Conservation (phyloP, 1,140 invertebrate genomes). For the Hylaeus anthracinus region DNA sequence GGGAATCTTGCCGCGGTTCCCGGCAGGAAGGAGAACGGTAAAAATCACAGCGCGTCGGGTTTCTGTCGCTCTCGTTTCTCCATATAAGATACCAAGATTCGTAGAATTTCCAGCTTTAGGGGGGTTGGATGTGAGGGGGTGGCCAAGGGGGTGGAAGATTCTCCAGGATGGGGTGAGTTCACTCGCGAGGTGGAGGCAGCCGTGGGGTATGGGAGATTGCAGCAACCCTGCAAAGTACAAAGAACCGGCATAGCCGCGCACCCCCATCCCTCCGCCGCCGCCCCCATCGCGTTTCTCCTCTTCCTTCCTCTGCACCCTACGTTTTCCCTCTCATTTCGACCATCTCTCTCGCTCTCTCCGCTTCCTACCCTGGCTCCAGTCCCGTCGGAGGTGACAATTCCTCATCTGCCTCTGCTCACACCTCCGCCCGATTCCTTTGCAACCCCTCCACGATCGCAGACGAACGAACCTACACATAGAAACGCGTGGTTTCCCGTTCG, state of each 20-base stretch:
- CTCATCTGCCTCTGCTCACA: slow-evolving; percentile 72
- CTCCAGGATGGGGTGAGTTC: slow-evolving; percentile 43
- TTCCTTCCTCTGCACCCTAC: slow-evolving; percentile 18
- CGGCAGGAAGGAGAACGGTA: slow-evolving; percentile 21
- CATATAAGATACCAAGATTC: slow-evolving; percentile 67
- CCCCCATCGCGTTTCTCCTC: slow-evolving; percentile 35
- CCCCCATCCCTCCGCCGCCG: neutral
- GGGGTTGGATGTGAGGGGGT: slow-evolving; percentile 1
- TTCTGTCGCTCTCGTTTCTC: slow-evolving; percentile 48
- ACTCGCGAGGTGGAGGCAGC: slow-evolving; percentile 53
- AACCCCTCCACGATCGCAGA: slow-evolving; percentile 48
- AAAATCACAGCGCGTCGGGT: slow-evolving; percentile 54
- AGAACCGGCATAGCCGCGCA: slow-evolving; percentile 62
- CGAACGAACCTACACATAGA: slow-evolving; percentile 11
- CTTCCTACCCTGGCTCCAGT: slow-evolving; percentile 44
- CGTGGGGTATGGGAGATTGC: slow-evolving; percentile 64
- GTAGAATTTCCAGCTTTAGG: slow-evolving; percentile 58
- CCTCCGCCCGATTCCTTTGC: slow-evolving; percentile 69
- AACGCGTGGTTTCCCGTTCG: slow-evolving; percentile 21
- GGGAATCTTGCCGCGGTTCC: slow-evolving; percentile 29
- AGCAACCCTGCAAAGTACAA: slow-evolving; percentile 67
- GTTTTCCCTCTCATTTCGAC: neutral
- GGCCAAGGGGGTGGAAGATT: slow-evolving; percentile 17
- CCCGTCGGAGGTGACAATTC: slow-evolving; percentile 74
- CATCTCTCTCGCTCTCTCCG: neutral